Conservation (phyloP, 2,797 vertebrate species). For the Stomatorhinus walkeri region DNA sequence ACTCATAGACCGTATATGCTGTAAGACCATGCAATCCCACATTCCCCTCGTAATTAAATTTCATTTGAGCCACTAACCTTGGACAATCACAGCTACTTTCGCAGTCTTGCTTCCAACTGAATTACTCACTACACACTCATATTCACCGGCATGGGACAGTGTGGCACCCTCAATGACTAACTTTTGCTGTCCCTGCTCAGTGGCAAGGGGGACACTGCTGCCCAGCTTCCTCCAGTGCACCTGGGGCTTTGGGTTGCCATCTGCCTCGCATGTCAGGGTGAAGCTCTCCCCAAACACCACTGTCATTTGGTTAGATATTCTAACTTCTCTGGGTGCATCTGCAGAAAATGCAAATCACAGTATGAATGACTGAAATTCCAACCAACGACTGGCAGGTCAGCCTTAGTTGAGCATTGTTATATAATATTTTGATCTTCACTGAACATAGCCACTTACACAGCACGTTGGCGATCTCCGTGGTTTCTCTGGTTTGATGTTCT, state of each 20-base stretch:
- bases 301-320: neutral
- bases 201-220: neutral
- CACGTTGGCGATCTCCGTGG: conserved; percentile 32
- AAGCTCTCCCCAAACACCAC: conserved; percentile 46
- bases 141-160: conserved; percentile 39
- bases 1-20: neutral
- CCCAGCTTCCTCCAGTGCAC: conserved; percentile 45
- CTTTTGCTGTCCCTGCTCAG: neutral
- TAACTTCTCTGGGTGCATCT: conserved; percentile 45
- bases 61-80: conserved; percentile 42
- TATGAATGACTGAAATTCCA: neutral
- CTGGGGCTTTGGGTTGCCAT: conserved; percentile 47
- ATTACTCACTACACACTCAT: conserved; percentile 49
- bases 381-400: neutral
- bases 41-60: neutral
- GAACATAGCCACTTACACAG: conserved; percentile 47
- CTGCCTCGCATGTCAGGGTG: conserved; percentile 45
- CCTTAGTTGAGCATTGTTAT: neutral
- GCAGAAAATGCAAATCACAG: neutral
- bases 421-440: neutral
- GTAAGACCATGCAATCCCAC: neutral
- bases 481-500: conserved; percentile 37
- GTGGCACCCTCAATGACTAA: conserved; percentile 21
- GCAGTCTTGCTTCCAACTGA: conserved; percentile 33
- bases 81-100: conserved; percentile 29